phyloP scores from a whole-genome alignment of 2,888 invertebrate genomes.

The Morpho helenor region DNA sequence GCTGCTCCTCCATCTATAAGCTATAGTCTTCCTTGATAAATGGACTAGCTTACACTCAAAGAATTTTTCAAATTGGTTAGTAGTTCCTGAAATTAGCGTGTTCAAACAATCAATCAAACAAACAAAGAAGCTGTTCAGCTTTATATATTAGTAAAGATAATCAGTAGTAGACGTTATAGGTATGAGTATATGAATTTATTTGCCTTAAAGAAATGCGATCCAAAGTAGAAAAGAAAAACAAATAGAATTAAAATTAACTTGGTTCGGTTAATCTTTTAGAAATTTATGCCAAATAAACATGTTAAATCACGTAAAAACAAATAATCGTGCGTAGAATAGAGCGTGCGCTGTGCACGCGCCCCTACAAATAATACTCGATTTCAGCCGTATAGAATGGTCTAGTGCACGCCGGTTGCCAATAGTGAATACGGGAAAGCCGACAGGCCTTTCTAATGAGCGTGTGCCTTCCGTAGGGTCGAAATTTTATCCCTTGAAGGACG shows the following conservation, averaged over 20 bases:
- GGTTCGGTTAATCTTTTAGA: not conserved
- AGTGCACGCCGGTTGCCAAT: slow-evolving; percentile 28
- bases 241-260: not conserved
- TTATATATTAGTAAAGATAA: too few species aligned
- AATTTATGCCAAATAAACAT: slow-evolving; percentile 45
- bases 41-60: too few species aligned
- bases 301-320: slow-evolving; percentile 73
- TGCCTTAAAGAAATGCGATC: too few species aligned
- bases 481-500: slow-evolving; percentile 40
- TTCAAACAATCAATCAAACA: too few species aligned
- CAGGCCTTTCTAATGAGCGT: slow-evolving; percentile 62
- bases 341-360: slow-evolving; percentile 49
- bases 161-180: too few species aligned
- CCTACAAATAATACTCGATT: slow-evolving; percentile 41
- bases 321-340: slow-evolving; percentile 46
- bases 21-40: too few species aligned
- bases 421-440: slow-evolving; percentile 44
- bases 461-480: slow-evolving; percentile 45
- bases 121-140: too few species aligned
- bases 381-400: slow-evolving; percentile 36
- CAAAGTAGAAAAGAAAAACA: not conserved
- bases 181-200: too few species aligned
- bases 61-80: too few species aligned
- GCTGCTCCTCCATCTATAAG: too few species aligned
- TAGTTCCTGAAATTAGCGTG: too few species aligned